These are phyloP conservation scores for Agonopterix alstromeriana DNA, from an alignment of 2,888 invertebrate genomes.

Conservation along the genomic window DNA sequence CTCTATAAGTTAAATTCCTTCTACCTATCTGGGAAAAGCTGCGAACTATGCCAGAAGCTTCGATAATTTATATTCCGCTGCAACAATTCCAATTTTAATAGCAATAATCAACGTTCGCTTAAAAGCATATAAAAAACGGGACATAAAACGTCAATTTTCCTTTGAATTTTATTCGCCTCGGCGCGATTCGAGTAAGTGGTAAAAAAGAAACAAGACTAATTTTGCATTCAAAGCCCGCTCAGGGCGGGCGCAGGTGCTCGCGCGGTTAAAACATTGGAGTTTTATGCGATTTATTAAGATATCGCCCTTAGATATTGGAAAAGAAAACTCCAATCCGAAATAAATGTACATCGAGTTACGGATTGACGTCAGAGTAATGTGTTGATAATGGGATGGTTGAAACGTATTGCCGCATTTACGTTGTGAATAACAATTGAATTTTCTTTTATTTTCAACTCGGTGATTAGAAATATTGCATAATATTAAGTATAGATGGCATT, in stretches of 20 bases:
- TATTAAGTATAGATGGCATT: no score
- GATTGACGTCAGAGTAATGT: constrained; percentile 4
- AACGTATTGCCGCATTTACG: no score
- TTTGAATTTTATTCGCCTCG: constrained; percentile 62
- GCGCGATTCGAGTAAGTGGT: constrained; percentile 63
- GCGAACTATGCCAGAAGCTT: no score
- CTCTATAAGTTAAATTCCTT: no score
- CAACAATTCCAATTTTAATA: constrained; percentile 9
- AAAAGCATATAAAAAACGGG: constrained; percentile 22
- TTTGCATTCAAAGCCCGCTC: constrained; percentile 69
- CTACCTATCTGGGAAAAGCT: no score
- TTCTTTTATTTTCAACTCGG: no score
- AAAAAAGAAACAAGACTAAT: constrained; percentile 74
- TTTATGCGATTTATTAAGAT: constrained; percentile 75
- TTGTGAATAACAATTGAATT: no score
- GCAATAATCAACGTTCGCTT: constrained; percentile 21
- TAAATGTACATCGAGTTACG: constrained; percentile 24
- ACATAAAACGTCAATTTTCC: constrained; percentile 57
- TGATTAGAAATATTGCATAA: no score
- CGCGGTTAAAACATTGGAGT: constrained; percentile 71
- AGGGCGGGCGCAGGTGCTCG: constrained; percentile 62
- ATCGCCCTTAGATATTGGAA: constrained; percentile 61
- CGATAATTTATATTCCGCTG: constrained; percentile 6
- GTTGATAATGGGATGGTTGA: neutral
- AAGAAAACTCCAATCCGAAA: constrained; percentile 37